A percentile compares a stretch with the other conserved stretches of the same genome.
phyloP scores from a whole-genome alignment of 2,888 invertebrate genomes.

The Rotaria sp. region DNA sequence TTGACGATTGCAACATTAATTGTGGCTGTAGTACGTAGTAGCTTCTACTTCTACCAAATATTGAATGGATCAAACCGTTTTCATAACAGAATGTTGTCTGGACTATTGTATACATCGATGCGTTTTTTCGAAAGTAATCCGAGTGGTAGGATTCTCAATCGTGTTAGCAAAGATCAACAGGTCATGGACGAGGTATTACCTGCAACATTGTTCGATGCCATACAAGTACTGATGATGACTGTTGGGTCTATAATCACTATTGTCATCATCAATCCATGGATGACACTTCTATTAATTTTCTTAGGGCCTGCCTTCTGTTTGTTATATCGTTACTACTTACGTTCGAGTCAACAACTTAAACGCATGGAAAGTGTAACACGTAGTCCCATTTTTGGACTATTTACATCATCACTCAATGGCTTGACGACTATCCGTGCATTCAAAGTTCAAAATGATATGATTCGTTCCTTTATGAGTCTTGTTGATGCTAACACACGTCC shows the following conservation, averaged over 20 bases:
- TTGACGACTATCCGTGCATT: too few relatives aligned
- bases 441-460: conserved; percentile 70
- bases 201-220: conserved; percentile 55
- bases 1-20: too few relatives aligned
- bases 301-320: conserved; percentile 69
- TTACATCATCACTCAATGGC: too few relatives aligned
- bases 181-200: conserved; percentile 60
- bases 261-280: conserved; percentile 65
- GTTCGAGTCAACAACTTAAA: conserved; percentile 28
- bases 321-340: conserved; percentile 64
- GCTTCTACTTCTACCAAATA: too few relatives aligned
- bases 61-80: conserved; percentile 69
- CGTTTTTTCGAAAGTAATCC: conserved; percentile 32
- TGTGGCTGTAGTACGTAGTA: not conserved
- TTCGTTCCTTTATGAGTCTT: conserved; percentile 57
- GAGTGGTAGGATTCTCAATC: conserved; percentile 69
- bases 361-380: conserved; percentile 33
- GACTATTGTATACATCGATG: conserved; percentile 30
- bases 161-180: conserved; percentile 77
- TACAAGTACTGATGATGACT: conserved; percentile 63
- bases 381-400: too few relatives aligned
- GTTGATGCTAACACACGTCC: conserved; percentile 74
- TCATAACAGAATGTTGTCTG: conserved; percentile 63
- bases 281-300: conserved; percentile 59
- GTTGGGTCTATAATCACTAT: conserved; percentile 63